Evolutionary conservation across 2,888 invertebrate species (phyloP).

Genomic region (Formica aserva): DNA sequence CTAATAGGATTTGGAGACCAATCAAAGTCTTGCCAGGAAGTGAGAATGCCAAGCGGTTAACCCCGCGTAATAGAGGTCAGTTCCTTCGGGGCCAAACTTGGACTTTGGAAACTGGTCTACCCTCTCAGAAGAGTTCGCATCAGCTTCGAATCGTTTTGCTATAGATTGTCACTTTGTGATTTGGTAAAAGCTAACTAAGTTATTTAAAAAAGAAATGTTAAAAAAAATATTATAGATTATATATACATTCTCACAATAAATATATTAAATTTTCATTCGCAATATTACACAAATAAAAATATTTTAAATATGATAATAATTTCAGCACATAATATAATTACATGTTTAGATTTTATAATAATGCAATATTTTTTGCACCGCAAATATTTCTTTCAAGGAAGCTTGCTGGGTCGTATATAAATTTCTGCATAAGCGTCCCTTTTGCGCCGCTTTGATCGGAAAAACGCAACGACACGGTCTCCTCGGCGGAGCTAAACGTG

Average conservation of each 20-base stretch:
- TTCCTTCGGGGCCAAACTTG: conserved; percentile 82
- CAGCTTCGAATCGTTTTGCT: conserved; percentile 68
- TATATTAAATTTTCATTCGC: neutral
- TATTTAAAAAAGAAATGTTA: conserved; percentile 19
- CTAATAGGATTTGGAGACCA: conserved; percentile 84
- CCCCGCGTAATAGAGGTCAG: conserved; percentile 84
- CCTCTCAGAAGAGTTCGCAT: conserved; percentile 64
- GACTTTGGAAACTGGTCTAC: conserved; percentile 78
- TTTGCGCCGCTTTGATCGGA: conserved; percentile 2
- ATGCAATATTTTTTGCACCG: neutral
- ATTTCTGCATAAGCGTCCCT: neutral
- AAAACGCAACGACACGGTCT: conserved; percentile 44
- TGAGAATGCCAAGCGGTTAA: conserved; percentile 84
- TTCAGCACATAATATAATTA: neutral
- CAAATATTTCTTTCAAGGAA: neutral
- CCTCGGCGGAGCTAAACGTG: conserved; percentile 54
- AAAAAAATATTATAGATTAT: neutral
- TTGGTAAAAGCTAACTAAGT: conserved; percentile 70
- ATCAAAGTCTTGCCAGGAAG: conserved; percentile 84
- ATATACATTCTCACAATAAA: neutral
- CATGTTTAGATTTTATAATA: neutral
- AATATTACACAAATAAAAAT: neutral
- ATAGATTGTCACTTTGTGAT: conserved; percentile 77
- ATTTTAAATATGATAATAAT: neutral
- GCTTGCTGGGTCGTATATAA: neutral